These are phyloP conservation scores for Odontocolon sp. DNA, from an alignment of 2,888 invertebrate genomes.

Conservation along the genomic window DNA sequence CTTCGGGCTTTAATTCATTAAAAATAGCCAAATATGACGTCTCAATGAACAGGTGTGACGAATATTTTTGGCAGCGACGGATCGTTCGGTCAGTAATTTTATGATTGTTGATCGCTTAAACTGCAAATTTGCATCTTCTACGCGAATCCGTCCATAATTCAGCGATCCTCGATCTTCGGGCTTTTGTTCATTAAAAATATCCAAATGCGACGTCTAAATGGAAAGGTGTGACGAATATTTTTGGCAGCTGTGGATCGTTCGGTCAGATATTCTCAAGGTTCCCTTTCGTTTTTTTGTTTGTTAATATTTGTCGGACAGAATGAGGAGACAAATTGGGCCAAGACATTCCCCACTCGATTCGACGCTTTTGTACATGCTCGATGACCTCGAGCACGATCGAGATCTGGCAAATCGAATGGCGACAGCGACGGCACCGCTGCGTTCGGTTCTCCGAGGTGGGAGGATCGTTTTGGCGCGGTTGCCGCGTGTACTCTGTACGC, in stretches of 20 bases:
- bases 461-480: conserved; percentile 54
- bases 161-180: conserved; percentile 18
- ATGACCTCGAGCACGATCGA: conserved; percentile 61
- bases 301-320: conserved; percentile 7
- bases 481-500: conserved; percentile 56
- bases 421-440: conserved; percentile 52
- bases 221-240: conserved; percentile 30
- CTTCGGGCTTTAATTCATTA: background rate
- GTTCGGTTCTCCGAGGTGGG: conserved; percentile 14
- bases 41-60: background rate
- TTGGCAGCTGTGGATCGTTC: background rate
- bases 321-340: conserved; percentile 59
- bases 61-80: conserved; percentile 29
- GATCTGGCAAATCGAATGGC: conserved; percentile 58
- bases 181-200: conserved; percentile 3
- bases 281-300: conserved; percentile 17
- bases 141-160: background rate
- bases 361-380: conserved; percentile 54
- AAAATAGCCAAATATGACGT: background rate
- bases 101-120: no score
- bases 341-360: conserved; percentile 41
- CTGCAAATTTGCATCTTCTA: background rate
- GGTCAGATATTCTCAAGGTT: conserved; percentile 1
- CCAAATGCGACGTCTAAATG: background rate
- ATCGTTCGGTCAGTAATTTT: background rate